Evolutionary conservation across 2,113 vertebrate genomes (phyloP).

Genomic region (Calyptommatus sinebrachiatus): DNA sequence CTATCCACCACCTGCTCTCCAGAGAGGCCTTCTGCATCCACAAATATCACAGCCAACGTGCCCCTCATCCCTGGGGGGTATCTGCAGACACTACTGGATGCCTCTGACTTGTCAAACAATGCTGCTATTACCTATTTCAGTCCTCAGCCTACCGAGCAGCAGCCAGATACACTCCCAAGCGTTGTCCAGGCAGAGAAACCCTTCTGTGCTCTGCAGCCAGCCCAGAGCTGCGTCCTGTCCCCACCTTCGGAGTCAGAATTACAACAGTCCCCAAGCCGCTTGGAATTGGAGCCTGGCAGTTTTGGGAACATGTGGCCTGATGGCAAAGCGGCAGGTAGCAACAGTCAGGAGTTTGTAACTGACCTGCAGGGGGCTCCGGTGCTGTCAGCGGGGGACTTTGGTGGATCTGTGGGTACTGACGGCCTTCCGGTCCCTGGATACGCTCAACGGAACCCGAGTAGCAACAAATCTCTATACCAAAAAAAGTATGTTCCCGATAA

Average conservation of each 20-base stretch:
- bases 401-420: conserved; percentile 68
- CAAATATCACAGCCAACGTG: conserved; percentile 84
- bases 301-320: conserved; percentile 84
- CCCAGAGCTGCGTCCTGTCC: conserved; percentile 90
- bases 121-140: conserved; percentile 86
- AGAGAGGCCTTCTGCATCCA: conserved; percentile 86
- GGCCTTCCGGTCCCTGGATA: conserved; percentile 82
- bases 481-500: conserved; percentile 88
- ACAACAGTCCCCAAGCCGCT: conserved; percentile 89
- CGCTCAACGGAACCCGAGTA: conserved; percentile 81
- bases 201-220: conserved; percentile 86
- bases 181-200: conserved; percentile 84
- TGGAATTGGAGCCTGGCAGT: conserved; percentile 78
- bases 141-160: conserved; percentile 79
- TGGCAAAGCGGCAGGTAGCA: conserved; percentile 65
- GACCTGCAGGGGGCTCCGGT: conserved; percentile 78
- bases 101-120: conserved; percentile 89
- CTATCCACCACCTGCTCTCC: conserved; percentile 87
- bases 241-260: conserved; percentile 92
- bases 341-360: conserved; percentile 77
- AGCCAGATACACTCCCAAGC: conserved; percentile 70
- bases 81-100: conserved; percentile 96
- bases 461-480: conserved; percentile 88
- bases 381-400: conserved; percentile 78
- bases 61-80: conserved; percentile 96